A percentile compares a stretch with the other conserved stretches of the same genome.
Conservation (phyloP, 2,113 vertebrate genomes). For the Callionymus lyra region DNA sequence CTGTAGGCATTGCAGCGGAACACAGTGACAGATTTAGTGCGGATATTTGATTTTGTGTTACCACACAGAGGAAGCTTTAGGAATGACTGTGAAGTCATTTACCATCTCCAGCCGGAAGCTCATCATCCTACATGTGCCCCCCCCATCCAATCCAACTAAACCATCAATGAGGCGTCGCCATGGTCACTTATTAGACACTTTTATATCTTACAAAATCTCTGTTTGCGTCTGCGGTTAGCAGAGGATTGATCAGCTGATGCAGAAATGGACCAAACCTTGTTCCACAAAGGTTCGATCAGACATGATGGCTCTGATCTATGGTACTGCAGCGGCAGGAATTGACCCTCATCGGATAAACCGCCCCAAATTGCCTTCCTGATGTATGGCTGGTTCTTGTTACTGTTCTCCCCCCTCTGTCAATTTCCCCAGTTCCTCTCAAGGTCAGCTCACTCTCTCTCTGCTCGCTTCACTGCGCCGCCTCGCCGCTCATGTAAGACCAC, state of each 20-base stretch:
- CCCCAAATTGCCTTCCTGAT: slow-evolving; percentile 68
- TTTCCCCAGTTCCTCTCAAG: slow-evolving; percentile 65
- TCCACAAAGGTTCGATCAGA: slow-evolving; percentile 31
- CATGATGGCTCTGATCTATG: slow-evolving; percentile 60
- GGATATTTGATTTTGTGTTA: slow-evolving; percentile 20
- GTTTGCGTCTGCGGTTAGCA: slow-evolving; percentile 50
- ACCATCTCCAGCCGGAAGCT: too few relatives aligned
- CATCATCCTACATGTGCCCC: too few relatives aligned
- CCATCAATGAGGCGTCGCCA: slow-evolving; percentile 17
- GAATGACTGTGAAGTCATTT: too few relatives aligned
- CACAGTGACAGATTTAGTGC: slow-evolving; percentile 31
- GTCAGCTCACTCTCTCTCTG: slow-evolving; percentile 37
- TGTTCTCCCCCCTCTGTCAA: slow-evolving; percentile 50
- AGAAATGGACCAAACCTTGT: slow-evolving; percentile 44
- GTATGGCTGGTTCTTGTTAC: slow-evolving; percentile 65
- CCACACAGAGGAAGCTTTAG: slow-evolving; percentile 10
- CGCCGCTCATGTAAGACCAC: too few relatives aligned
- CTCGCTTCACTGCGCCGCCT: too few relatives aligned
- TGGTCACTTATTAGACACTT: slow-evolving; percentile 17
- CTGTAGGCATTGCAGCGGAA: slow-evolving; percentile 16
- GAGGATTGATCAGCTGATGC: slow-evolving; percentile 43
- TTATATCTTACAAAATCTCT: slow-evolving; percentile 52
- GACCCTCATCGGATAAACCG: slow-evolving; percentile 67
- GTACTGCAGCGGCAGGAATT: slow-evolving; percentile 51
- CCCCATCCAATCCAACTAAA: not conserved